These are phyloP conservation scores for Hydrozoanthus gracilis DNA, from an alignment of 92 coral and sea anemone genomes.

Conservation along the genomic window DNA sequence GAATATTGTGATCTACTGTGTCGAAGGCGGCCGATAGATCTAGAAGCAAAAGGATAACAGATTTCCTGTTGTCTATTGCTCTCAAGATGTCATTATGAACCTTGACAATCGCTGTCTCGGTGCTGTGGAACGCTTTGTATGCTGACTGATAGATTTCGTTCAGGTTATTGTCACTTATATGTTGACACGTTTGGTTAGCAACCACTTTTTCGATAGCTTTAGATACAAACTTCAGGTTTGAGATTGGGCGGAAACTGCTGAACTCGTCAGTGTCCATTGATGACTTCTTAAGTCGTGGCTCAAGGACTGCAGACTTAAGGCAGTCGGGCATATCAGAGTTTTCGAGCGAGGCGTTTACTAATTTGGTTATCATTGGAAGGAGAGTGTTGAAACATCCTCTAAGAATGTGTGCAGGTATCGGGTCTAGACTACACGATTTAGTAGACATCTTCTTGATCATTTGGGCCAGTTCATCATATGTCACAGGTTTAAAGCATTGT, in stretches of 20 bases:
- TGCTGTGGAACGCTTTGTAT: constrained; percentile 42
- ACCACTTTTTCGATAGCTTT: constrained; percentile 44
- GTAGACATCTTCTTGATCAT: constrained; percentile 32
- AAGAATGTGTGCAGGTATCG: constrained; percentile 24
- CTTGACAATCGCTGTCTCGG: constrained; percentile 45
- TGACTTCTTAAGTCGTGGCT: constrained; percentile 39
- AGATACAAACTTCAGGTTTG: constrained; percentile 26
- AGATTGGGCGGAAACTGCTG: constrained; percentile 47
- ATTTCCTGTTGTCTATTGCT: constrained; percentile 24
- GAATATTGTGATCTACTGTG: too few species aligned
- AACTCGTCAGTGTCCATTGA: constrained; percentile 40
- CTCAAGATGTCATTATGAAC: constrained; percentile 43
- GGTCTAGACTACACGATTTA: constrained; percentile 42
- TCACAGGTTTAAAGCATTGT: constrained; percentile 28
- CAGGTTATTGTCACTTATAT: constrained; percentile 20
- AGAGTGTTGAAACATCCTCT: constrained; percentile 11
- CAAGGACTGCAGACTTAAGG: constrained; percentile 47
- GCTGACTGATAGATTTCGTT: constrained; percentile 42
- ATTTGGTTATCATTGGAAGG: constrained; percentile 34
- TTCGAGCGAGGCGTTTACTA: constrained; percentile 42
- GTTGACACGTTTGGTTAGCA: constrained; percentile 22
- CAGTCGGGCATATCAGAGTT: constrained; percentile 31
- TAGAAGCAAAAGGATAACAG: constrained; percentile 35
- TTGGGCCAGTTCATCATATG: constrained; percentile 37
- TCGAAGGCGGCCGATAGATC: too few species aligned